phyloP scores from a whole-genome alignment of 2,797 vertebrate genomes.

The Phyllotis vaccarum region DNA sequence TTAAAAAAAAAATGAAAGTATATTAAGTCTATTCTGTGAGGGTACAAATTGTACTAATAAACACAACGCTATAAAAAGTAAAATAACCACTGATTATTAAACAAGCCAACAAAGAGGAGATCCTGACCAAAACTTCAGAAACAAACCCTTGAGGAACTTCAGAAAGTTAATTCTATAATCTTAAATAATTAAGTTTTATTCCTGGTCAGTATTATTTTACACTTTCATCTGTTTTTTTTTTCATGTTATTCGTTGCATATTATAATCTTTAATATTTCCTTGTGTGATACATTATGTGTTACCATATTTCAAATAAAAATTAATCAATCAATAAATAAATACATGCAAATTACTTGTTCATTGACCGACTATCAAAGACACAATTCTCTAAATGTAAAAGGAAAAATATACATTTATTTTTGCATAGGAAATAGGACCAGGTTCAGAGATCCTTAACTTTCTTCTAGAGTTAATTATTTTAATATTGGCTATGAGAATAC shows the following conservation, averaged over 20 bases:
- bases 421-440: constrained; percentile 3
- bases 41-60: not conserved
- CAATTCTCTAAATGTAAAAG: not conserved
- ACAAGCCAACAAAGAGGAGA: not conserved
- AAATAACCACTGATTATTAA: not conserved
- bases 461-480: not conserved
- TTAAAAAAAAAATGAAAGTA: constrained; percentile 27
- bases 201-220: not conserved
- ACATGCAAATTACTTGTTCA: constrained; percentile 3
- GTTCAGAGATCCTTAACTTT: constrained; percentile 5
- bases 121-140: not conserved
- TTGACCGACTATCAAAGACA: not conserved
- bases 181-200: not conserved
- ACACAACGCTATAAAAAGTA: not conserved
- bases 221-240: not conserved
- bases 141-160: not conserved
- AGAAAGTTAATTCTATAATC: not conserved
- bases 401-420: not conserved
- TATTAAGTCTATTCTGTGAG: not conserved
- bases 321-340: not conserved
- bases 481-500: not conserved
- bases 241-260: not conserved
- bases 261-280: not conserved
- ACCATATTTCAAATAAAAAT: not conserved
- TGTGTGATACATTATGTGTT: not conserved